A percentile compares a stretch with the other conserved stretches of the same genome.
Evolutionary conservation across 2,113 vertebrate species (phyloP).

Genomic region (Opisthocomus hoazin): DNA sequence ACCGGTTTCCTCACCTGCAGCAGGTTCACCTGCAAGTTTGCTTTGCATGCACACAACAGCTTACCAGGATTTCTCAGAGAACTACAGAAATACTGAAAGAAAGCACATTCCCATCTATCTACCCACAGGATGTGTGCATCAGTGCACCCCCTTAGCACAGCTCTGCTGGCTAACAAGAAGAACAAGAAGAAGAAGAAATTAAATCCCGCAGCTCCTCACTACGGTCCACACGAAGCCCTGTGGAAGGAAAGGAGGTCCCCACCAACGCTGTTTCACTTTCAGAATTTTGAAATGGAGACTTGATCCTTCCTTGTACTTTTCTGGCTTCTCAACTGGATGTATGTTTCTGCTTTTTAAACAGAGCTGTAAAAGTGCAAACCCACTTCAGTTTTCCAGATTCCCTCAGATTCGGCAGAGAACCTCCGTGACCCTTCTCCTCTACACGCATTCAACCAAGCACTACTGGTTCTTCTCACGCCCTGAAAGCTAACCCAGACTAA

Average conservation of each 20-base stretch:
- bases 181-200: too few relatives aligned
- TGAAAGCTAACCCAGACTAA: not conserved
- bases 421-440: not conserved
- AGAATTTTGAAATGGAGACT: not conserved
- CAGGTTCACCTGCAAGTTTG: not conserved
- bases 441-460: not conserved
- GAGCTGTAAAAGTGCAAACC: not conserved
- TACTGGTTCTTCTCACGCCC: fast-evolving
- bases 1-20: not conserved
- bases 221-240: fast-evolving
- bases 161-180: not conserved
- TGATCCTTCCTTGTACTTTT: not conserved
- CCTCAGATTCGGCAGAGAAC: not conserved
- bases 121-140: not conserved
- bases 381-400: not conserved
- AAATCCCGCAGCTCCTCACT: not conserved
- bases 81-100: not conserved
- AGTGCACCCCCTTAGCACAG: not conserved
- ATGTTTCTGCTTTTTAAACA: not conserved
- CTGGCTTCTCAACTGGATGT: fast-evolving
- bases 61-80: not conserved
- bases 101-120: not conserved
- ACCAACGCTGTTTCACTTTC: not conserved
- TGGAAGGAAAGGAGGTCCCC: not conserved
- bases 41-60: not conserved